A percentile compares a stretch with the other conserved stretches of the same genome.
Evolutionary conservation across 1,140 invertebrate genomes (phyloP).

Genomic region (Hyposmocoma kahamanoa): DNA sequence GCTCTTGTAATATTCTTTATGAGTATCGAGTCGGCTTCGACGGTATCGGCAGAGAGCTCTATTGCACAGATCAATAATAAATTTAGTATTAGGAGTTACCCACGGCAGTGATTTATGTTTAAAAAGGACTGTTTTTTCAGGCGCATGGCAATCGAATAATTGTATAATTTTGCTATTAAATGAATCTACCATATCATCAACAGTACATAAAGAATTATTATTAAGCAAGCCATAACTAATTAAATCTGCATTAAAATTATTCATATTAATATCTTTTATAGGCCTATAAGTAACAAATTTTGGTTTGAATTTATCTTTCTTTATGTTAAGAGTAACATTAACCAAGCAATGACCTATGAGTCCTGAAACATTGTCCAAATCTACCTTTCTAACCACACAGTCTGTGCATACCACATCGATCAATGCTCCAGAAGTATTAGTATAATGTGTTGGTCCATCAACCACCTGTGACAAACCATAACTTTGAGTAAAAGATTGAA

Average conservation of each 20-base stretch:
- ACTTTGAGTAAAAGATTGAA: not conserved
- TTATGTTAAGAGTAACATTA: not conserved
- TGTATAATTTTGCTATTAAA: not conserved
- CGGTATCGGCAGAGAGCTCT: not conserved
- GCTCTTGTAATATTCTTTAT: not conserved
- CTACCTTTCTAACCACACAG: not conserved
- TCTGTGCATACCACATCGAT: not conserved
- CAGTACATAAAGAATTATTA: not conserved
- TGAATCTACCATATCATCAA: not conserved
- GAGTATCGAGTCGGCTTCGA: not conserved
- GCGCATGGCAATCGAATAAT: not conserved
- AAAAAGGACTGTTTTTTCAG: not conserved
- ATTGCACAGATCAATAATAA: not conserved
- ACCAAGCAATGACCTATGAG: not conserved
- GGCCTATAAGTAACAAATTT: not conserved
- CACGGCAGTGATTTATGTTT: not conserved
- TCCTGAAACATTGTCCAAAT: not conserved
- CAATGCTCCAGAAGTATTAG: not conserved
- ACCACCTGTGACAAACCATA: not conserved
- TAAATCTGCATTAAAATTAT: not conserved
- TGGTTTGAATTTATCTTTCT: not conserved
- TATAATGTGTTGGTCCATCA: not conserved
- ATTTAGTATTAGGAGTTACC: not conserved
- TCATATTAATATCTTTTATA: not conserved
- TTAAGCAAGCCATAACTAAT: not conserved